phyloP scores from a whole-genome alignment of 2,113 vertebrate species.

The Litocranius walleri region DNA sequence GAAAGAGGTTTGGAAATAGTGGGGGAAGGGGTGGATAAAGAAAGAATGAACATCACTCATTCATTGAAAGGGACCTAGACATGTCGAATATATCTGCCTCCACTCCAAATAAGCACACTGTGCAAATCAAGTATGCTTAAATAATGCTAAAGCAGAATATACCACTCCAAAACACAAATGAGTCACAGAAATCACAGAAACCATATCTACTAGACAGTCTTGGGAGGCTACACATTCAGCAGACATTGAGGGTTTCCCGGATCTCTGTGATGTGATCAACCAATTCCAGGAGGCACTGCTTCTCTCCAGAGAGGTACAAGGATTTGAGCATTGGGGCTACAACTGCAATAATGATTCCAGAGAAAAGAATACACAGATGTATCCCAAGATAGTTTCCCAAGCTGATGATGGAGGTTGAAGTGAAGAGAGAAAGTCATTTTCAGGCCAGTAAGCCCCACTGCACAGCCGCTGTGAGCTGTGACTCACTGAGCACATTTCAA shows the following conservation, averaged over 20 bases:
- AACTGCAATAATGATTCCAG: neutral
- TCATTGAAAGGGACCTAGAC: neutral
- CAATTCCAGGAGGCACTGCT: neutral
- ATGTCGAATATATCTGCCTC: neutral
- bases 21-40: neutral
- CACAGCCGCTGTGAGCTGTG: slow-evolving; percentile 12
- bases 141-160: neutral
- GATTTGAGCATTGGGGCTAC: neutral
- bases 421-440: slow-evolving; percentile 38
- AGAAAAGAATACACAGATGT: neutral
- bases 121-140: neutral
- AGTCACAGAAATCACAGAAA: neutral
- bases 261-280: neutral
- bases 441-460: slow-evolving; percentile 36
- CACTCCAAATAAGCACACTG: neutral
- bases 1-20: neutral
- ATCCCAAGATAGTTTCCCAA: slow-evolving; percentile 22
- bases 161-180: neutral
- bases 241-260: neutral
- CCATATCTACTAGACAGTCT: neutral
- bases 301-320: neutral
- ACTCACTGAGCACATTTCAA: slow-evolving; percentile 60
- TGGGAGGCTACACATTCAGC: neutral
- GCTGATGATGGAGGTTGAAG: neutral
- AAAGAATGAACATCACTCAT: neutral